Evolutionary conservation across 2,888 invertebrate species (phyloP), one percentile per base, ranked within the genome.

Genomic region (Calephelis perditalis): DNA sequence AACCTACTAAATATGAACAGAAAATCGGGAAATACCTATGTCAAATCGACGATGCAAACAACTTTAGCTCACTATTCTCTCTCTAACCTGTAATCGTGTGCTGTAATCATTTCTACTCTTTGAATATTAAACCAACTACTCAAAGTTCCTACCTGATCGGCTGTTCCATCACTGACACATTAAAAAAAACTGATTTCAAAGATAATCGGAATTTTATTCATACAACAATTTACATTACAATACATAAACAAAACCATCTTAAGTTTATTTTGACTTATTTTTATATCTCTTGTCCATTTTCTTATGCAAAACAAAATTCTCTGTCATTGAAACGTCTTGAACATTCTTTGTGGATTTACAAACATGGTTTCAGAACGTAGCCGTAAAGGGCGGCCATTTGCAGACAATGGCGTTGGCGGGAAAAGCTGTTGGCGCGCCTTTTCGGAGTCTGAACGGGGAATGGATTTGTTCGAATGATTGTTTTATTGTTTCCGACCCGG

Each of bases 401-500:
- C 86, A 86, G 85, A 86, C 85, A 86, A 86, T 86, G 76, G 82
- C 76, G 75, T 71, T 71, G 78, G 80, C 79, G 80, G 82, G 78
- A 81, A 80, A 78, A 77, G 74, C 73, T 74, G 74, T 75, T 73
- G 73, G 73, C 71, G 68, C 70, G 74, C 74, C 67, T 67, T 68
- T 70, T 68, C 54, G 54, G 70, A 68, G 71, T 68, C 71, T 68
- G 65, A 66, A 69, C 73, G 74, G 70, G 71, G 73, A 69, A 77
- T 71, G 76, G 76, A 81, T 79, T 82, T 81, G 82, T 76, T 76
- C 70, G 62, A 69, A 68, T 72, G 70, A 73, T 72, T 71, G 71
- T 71, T 73, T 67, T 73, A 71, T 71, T 67, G 54, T 54, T 54
- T 54, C 36, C 54, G 54, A 54, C n/a, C 54, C 36, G 54, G 54